phyloP scores from a whole-genome alignment of 2,113 vertebrate species.

The Nannobrachium achirus region DNA sequence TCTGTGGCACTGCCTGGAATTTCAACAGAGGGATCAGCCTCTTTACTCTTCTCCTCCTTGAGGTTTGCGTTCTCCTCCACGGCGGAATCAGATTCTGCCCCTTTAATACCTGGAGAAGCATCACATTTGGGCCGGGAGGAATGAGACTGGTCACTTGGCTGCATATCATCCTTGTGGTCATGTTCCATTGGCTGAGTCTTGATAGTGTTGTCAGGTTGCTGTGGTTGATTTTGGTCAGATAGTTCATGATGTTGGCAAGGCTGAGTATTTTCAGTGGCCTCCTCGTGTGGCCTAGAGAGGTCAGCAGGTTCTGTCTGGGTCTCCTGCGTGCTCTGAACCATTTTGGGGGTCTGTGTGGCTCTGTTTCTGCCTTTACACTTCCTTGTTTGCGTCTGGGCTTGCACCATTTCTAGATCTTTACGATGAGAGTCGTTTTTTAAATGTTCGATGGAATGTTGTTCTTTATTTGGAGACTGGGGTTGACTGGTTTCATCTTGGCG shows the following conservation, averaged over 20 bases:
- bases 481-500: not conserved
- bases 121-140: too few species aligned
- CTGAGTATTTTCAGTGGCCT: not conserved
- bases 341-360: constrained; percentile 49
- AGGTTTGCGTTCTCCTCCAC: not conserved
- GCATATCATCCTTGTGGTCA: not conserved
- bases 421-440: not conserved
- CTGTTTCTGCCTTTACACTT: not conserved
- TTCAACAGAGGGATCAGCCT: constrained; percentile 2
- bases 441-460: not conserved
- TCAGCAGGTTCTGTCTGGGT: constrained; percentile 65
- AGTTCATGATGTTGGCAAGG: not conserved
- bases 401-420: constrained; percentile 2
- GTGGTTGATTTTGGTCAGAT: not conserved
- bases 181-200: not conserved
- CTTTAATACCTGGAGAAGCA: not conserved
- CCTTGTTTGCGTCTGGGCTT: constrained; percentile 55
- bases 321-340: constrained; percentile 32
- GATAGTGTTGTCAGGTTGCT: not conserved
- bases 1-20: not conserved
- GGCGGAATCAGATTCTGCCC: not conserved
- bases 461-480: not conserved
- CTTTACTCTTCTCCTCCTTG: constrained; percentile 7
- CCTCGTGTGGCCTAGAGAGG: not conserved
- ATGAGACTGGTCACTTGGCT: too few species aligned